Evolutionary conservation across 2,797 vertebrate species (phyloP).

Genomic region (Ammospiza maritima): DNA sequence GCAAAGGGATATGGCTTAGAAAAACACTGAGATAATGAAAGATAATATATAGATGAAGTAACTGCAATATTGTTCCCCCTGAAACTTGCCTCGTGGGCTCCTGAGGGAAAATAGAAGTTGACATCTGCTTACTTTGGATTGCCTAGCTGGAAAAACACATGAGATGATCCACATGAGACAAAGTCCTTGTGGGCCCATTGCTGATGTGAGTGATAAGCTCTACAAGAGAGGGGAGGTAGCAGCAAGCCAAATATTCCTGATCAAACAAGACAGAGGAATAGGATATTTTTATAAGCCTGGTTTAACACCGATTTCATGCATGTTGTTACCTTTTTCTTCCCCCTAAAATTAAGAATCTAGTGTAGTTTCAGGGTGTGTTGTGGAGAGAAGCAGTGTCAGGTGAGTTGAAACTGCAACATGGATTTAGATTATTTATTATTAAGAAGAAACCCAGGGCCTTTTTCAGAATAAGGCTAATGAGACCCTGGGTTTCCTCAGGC

Average conservation of each 20-base stretch:
- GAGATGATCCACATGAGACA: not conserved
- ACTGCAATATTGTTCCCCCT: conserved; percentile 26
- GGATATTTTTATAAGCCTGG: not conserved
- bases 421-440: not conserved
- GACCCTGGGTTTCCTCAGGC: not conserved
- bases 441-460: not conserved
- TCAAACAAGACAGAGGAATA: not conserved
- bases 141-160: conserved; percentile 5
- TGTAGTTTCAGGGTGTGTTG: not conserved
- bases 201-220: not conserved
- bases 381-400: not conserved
- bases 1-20: conserved; percentile 11
- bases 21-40: conserved; percentile 58
- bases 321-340: not conserved
- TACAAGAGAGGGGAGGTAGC: not conserved
- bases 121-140: conserved; percentile 46
- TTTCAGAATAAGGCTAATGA: not conserved
- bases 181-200: not conserved
- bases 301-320: not conserved
- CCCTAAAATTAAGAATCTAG: not conserved
- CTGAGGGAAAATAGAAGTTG: not conserved
- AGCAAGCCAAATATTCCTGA: not conserved
- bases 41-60: conserved; percentile 59
- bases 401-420: not conserved
- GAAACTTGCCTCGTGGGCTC: conserved; percentile 17